Base-by-base conservation (phyloP, 2,888 invertebrate genomes). In the Lacanobia oleracea region DNA sequence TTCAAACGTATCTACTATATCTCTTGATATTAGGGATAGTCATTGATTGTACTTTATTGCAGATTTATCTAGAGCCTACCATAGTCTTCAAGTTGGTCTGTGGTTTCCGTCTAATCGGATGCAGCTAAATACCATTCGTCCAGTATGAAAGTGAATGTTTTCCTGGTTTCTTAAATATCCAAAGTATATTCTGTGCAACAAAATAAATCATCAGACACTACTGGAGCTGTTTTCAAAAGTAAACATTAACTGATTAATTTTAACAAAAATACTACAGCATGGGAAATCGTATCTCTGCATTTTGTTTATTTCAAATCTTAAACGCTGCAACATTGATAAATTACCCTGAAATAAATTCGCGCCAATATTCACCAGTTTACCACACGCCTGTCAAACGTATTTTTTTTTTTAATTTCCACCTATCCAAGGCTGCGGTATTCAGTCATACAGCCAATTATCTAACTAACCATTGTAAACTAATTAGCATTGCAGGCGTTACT, bases 401-500 rank as follows among this genome's bases (percentile, higher is more conserved):
- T n/a, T 5, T 33, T 51, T 57, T 74, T 73, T 68, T 71, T 72
- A 45, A 74, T 78, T 77, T 21, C 53, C 83, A 78, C 74, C 43
- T 67, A 56, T 8, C 23, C 84, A 82, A 84, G 83, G 86, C 69
- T 71, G 60, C 9, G 64, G 74, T 71, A 84, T 82, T 84, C 71
- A 77, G 63, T 76, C 69, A 80, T 85, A 79, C 77, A 81, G 64
- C 72, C 80, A 81, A 82, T 85, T 85, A 81, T 72, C 78, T 70
- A 70, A 72, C 79, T 57, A 43, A 69, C 70, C 77, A 81, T 83
- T 74, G 77, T 82, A 75, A 78, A 83, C 67, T 86, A 81, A 86
- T 86, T 86, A 86, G 77, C 86, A 86, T 86, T 76, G 74, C 79
- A 84, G 60, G 64, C 63, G 66, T 71, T 56, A 75, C 81, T 86